A percentile compares a stretch with the other conserved stretches of the same genome.
Evolutionary conservation across 2,113 vertebrate species (phyloP).

Genomic region (Cynopterus brachyotis): DNA sequence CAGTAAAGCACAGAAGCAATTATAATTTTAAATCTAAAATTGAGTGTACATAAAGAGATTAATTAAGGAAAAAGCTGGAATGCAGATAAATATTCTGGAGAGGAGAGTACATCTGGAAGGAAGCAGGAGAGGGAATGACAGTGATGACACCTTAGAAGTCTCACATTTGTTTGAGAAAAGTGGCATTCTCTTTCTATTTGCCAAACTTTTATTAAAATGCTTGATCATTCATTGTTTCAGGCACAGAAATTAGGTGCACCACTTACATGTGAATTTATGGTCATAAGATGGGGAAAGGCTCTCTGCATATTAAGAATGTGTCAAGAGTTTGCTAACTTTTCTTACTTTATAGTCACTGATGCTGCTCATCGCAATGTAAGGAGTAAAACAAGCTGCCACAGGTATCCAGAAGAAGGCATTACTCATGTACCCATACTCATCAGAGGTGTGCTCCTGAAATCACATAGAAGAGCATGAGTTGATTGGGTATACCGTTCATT

Average conservation of each 20-base stretch:
- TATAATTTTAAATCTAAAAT: neutral
- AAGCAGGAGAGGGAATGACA: neutral
- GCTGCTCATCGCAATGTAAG: conserved; percentile 91
- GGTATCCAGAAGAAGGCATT: conserved; percentile 33
- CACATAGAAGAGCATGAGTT: neutral
- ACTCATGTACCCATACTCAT: neutral
- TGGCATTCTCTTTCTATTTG: neutral
- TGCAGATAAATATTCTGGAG: neutral
- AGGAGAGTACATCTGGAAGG: neutral
- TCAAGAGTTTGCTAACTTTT: neutral
- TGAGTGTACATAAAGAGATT: neutral
- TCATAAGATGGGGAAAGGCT: neutral
- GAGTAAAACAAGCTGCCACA: conserved; percentile 83
- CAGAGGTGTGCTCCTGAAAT: neutral
- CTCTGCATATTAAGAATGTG: neutral
- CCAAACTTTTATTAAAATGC: neutral
- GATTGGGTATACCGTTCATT: neutral
- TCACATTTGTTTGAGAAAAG: neutral
- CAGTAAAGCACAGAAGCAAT: neutral
- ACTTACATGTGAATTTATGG: too few relatives aligned
- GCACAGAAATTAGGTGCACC: neutral
- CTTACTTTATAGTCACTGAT: conserved; percentile 87
- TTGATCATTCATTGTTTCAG: neutral
- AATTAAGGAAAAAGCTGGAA: neutral
- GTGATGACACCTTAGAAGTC: neutral